Percentiles rank a stretch among this genome's conserved stretches.
Conservation (phyloP, 2,888 invertebrate genomes). For the Caenorhabditis imperialis region DNA sequence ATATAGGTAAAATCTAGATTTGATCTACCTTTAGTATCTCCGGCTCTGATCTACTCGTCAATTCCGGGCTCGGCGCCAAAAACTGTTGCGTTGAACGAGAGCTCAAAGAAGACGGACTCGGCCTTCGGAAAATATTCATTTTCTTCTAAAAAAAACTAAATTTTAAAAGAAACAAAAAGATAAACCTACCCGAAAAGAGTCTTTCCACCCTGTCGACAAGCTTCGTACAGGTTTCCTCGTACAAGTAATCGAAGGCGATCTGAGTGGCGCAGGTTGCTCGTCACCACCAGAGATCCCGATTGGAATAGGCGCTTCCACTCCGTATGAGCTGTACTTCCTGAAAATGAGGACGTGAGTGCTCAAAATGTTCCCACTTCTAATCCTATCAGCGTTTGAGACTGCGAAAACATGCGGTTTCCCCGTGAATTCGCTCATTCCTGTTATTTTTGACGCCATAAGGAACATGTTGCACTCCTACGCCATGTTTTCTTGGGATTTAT, state of each 20-base stretch:
- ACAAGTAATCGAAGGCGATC: slow-evolving; percentile 28
- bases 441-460: no score
- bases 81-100: slow-evolving; percentile 45
- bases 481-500: no score
- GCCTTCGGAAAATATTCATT: slow-evolving; percentile 34
- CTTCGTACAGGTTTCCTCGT: slow-evolving; percentile 39
- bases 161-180: neutral
- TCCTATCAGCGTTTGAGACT: no score
- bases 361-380: slow-evolving; percentile 4
- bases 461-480: no score
- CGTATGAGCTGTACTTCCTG: slow-evolving; percentile 58
- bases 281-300: slow-evolving; percentile 18
- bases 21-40: slow-evolving; percentile 8
- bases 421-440: no score
- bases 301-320: slow-evolving; percentile 45
- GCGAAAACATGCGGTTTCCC: no score
- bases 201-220: slow-evolving; percentile 41
- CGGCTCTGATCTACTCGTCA: slow-evolving; percentile 16
- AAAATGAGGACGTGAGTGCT: slow-evolving; percentile 5
- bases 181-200: slow-evolving; percentile 30
- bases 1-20: neutral
- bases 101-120: slow-evolving; percentile 34
- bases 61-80: slow-evolving; percentile 23
- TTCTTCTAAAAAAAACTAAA: slow-evolving; percentile 15
- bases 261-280: neutral